Conservation (phyloP, 2,113 vertebrate genomes). For the Myrmophylax atrothorax region DNA sequence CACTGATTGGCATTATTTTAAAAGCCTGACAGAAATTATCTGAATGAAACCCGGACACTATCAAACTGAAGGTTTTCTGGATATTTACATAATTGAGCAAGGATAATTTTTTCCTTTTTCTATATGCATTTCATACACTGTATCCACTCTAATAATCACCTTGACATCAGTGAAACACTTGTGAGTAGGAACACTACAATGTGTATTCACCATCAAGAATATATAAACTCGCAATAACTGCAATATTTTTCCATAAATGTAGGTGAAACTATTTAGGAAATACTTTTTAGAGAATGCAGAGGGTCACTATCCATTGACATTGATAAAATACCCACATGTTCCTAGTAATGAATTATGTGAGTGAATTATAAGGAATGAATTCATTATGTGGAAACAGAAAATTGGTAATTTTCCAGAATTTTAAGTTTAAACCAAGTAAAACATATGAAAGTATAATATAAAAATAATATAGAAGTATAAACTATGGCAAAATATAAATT, state of each 20-base stretch:
- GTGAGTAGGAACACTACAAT: background rate
- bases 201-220: background rate
- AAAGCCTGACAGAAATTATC: background rate
- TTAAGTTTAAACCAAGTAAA: background rate
- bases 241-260: background rate
- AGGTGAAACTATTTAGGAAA: background rate
- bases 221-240: background rate
- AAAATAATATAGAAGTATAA: background rate
- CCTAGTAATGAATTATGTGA: background rate
- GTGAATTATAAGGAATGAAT: background rate
- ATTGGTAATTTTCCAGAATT: background rate
- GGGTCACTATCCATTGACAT: too few relatives aligned
- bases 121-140: background rate
- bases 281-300: background rate
- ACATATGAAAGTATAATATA: background rate
- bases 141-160: background rate
- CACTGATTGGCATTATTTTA: background rate
- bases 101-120: background rate
- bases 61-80: background rate
- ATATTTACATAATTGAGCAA: background rate
- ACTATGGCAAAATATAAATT: background rate
- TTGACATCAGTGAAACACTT: background rate
- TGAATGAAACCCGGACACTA: background rate
- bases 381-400: background rate
- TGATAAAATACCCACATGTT: background rate